Evolutionary conservation across 2,888 invertebrate genomes (phyloP).

Genomic region (Dryocosmus kuriphilus): DNA sequence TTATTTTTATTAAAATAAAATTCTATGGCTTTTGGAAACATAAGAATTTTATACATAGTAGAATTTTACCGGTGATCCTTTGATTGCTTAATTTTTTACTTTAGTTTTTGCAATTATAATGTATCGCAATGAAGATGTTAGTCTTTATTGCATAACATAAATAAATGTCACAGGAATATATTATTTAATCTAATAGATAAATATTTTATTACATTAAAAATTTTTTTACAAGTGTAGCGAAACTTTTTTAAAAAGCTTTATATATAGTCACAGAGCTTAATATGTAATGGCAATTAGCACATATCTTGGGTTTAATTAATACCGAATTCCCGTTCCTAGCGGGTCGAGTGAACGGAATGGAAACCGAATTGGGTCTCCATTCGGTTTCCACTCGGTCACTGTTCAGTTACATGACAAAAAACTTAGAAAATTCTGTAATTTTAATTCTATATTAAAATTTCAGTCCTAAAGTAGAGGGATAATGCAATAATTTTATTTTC

Average conservation of each 20-base stretch:
- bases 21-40: not conserved
- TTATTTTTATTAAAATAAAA: too few species aligned
- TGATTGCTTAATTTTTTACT: not conserved
- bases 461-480: too few species aligned
- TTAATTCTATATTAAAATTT: too few species aligned
- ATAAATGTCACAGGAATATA: not conserved
- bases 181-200: not conserved
- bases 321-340: too few species aligned
- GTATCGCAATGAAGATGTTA: not conserved
- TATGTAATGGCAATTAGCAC: not conserved
- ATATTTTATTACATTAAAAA: not conserved
- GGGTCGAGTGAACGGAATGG: too few species aligned
- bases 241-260: not conserved
- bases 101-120: not conserved
- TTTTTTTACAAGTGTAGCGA: not conserved
- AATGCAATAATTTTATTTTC: too few species aligned
- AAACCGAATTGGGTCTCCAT: too few species aligned
- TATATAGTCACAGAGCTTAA: not conserved
- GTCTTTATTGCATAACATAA: not conserved
- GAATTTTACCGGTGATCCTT: not conserved
- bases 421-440: too few species aligned
- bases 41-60: not conserved
- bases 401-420: too few species aligned
- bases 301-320: too few species aligned
- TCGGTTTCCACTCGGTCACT: too few species aligned